Evolutionary conservation across 2,888 invertebrate genomes (phyloP).

Genomic region (Orthonychiurus folsomi): DNA sequence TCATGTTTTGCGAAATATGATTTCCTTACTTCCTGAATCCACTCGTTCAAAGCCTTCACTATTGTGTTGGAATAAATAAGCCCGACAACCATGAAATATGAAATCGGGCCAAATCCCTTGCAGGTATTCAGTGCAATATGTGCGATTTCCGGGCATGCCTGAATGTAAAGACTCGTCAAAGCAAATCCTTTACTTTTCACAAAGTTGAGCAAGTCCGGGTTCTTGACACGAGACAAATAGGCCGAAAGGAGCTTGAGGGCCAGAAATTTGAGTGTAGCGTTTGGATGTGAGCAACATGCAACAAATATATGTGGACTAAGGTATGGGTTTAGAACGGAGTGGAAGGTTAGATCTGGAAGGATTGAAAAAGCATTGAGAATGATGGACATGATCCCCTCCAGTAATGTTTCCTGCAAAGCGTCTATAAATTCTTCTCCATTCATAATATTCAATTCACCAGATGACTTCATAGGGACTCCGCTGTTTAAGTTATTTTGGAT

Average conservation of each 20-base stretch:
- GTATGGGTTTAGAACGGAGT: constrained; percentile 30
- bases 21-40: constrained; percentile 25
- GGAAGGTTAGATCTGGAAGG: constrained; percentile 36
- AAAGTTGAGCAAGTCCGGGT: constrained; percentile 31
- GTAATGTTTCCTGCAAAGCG: constrained; percentile 35
- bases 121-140: constrained; percentile 28
- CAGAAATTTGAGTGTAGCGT: constrained; percentile 27
- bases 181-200: constrained; percentile 33
- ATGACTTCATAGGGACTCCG: neutral
- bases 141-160: constrained; percentile 26
- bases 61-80: constrained; percentile 30
- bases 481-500: constrained; percentile 1
- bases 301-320: constrained; percentile 34
- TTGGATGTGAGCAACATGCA: constrained; percentile 37
- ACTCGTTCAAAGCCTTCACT: constrained; percentile 32
- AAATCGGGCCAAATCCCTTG: constrained; percentile 35
- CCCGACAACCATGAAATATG: constrained; percentile 32
- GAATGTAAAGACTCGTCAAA: constrained; percentile 33
- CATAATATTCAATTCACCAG: neutral
- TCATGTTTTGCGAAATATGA: neutral
- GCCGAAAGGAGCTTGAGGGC: constrained; percentile 34
- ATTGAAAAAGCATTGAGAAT: constrained; percentile 37
- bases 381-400: constrained; percentile 38
- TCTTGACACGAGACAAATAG: constrained; percentile 34
- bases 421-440: constrained; percentile 23